Evolutionary conservation across 2,888 invertebrate genomes (phyloP).

Genomic region (Coelogynopora nodosa): DNA sequence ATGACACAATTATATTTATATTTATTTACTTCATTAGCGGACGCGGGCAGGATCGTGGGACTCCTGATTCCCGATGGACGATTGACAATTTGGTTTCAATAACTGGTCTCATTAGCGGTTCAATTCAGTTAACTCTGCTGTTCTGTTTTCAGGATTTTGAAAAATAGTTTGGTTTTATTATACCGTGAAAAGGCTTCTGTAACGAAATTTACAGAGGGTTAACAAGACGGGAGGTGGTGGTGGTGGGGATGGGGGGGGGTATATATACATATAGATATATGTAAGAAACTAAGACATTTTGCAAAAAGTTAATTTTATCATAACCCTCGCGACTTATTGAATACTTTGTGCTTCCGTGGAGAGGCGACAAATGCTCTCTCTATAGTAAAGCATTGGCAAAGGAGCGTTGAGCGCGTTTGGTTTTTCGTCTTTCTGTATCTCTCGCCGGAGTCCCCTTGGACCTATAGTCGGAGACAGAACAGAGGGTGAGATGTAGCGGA

Average conservation of each 20-base stretch:
- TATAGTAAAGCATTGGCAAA: neutral
- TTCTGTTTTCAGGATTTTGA: neutral
- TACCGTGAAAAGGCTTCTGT: neutral
- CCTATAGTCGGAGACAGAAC: neutral
- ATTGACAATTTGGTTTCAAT: constrained; percentile 4
- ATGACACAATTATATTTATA: constrained; percentile 16
- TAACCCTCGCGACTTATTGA: constrained; percentile 7
- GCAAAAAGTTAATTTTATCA: constrained; percentile 20
- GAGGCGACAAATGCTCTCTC: neutral
- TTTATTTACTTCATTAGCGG: constrained; percentile 24
- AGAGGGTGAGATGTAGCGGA: neutral
- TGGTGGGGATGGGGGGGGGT: neutral
- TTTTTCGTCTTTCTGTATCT: neutral
- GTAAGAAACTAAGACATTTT: neutral
- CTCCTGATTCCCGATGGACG: neutral
- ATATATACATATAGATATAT: neutral
- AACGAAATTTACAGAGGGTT: neutral
- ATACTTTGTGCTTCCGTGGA: neutral
- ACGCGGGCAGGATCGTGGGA: neutral
- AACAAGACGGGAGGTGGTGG: too few species aligned
- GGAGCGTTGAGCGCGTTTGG: neutral
- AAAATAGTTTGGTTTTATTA: neutral
- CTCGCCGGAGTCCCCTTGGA: neutral
- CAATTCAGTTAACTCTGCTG: neutral
- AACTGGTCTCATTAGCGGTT: constrained; percentile 3